These are phyloP conservation scores for Drosophila histrio DNA, from an alignment of 2,888 invertebrate species.

Conservation along the genomic window DNA sequence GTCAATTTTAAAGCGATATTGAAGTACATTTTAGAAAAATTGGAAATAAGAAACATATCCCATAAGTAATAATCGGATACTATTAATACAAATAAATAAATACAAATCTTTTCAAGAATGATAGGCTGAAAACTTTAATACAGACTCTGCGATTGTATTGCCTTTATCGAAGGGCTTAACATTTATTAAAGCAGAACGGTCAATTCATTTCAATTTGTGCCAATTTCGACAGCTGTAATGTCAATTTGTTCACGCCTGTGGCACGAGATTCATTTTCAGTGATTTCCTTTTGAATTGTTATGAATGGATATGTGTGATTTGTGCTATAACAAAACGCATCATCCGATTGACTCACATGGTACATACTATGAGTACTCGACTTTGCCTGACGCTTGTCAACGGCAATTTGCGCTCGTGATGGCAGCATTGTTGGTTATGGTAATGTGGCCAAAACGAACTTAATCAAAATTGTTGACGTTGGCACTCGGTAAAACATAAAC, in stretches of 20 bases:
- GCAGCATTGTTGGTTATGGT: conserved; percentile 20
- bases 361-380: neutral
- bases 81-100: no score
- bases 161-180: neutral
- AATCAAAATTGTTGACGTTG: conserved; percentile 49
- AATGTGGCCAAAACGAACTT: conserved; percentile 30
- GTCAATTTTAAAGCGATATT: no score
- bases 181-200: neutral
- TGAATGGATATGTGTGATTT: conserved; percentile 37
- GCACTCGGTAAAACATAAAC: conserved; percentile 11
- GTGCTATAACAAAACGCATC: conserved; percentile 22
- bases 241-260: conserved; percentile 2
- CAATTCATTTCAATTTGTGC: conserved; percentile 5
- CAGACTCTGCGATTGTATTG: no score
- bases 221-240: neutral
- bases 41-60: no score
- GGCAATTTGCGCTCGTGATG: conserved; percentile 24
- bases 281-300: conserved; percentile 35
- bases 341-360: conserved; percentile 11
- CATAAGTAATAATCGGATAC: no score
- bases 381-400: conserved; percentile 2
- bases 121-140: no score
- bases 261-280: neutral
- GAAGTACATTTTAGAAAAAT: no score
- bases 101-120: no score